Base-by-base conservation (phyloP, 2,113 vertebrate species). In the Hemiprocne comata region DNA sequence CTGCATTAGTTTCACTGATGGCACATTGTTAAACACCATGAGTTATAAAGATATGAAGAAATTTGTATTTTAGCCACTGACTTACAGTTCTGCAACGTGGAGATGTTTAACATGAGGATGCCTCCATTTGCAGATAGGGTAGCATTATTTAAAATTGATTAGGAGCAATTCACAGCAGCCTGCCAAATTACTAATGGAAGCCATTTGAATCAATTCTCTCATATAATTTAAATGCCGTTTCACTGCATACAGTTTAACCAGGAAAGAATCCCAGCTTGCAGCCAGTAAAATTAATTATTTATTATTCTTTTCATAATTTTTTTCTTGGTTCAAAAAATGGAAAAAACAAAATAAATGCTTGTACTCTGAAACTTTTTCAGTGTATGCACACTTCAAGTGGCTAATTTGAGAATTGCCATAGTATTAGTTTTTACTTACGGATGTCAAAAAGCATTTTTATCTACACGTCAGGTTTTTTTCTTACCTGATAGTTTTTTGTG, bases 61-160 rank as follows among this genome's bases (percentile, higher is more conserved):
- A 96, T 91, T 80, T 86, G 81, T 94, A 67, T 83, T 93, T 94
- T 70, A 97, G 87, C 78, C 90, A 79, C 96, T 34, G 46, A 92
- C 97, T 97, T 98, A 97, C 95, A 92, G 85, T 87, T 88, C 46
- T 69, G 89, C 88, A 90, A 54, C 1, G 25, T 48, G 61, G 90
- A 95, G 91, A 94, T 85, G 86, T 61, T 95, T 89, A 77, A 92
- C 78, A 12, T 48, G 87, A 94, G 54, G 55, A 85, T 73, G 70
- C 91, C 62, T 71, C 94, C 85, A 87, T 95, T 97, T 26, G 54
- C 94, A 95, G 94, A 96, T 84, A 88, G 92, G 85, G 36, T 89
- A 83, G 96, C 92, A 91, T 97, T 97, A 98, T 97, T 97, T 97
- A 97, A 97, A 98, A 98, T 98, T 97, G 98, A 98, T 98, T 98